Evolutionary conservation across 1,140 invertebrate species (phyloP).

Genomic region (Stratiolaelaps scimitus): DNA sequence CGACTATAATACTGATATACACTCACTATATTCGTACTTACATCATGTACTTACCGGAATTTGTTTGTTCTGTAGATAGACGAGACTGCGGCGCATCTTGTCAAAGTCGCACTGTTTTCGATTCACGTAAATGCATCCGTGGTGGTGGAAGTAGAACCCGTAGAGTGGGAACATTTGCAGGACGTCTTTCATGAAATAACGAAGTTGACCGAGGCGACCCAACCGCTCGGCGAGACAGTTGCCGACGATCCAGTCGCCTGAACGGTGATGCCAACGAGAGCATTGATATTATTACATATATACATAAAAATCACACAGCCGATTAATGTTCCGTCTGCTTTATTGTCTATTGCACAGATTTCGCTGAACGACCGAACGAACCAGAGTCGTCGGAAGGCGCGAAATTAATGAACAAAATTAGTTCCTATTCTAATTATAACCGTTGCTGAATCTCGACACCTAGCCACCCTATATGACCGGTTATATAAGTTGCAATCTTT

Average conservation of each 20-base stretch:
- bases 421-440: too few relatives aligned
- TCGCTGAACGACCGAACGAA: too few relatives aligned
- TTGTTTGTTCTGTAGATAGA: slow-evolving; percentile 19
- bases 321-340: too few relatives aligned
- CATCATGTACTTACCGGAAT: not conserved
- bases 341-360: too few relatives aligned
- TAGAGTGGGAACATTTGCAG: slow-evolving; percentile 7
- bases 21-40: not conserved
- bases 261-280: not conserved
- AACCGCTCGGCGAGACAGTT: not conserved
- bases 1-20: not conserved
- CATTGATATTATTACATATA: too few relatives aligned
- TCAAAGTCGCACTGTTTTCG: slow-evolving; percentile 9
- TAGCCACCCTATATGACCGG: too few relatives aligned
- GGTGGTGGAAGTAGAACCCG: slow-evolving; percentile 20
- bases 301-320: too few relatives aligned
- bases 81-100: slow-evolving; percentile 8
- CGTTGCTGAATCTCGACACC: too few relatives aligned
- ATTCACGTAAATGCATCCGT: slow-evolving; percentile 23
- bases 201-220: slow-evolving; percentile 1
- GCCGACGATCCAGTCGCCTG: slow-evolving; percentile 23
- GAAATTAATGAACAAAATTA: too few relatives aligned
- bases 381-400: too few relatives aligned
- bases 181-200: slow-evolving; percentile 25
- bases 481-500: too few relatives aligned